phyloP scores from a whole-genome alignment of 2,888 invertebrate species.

The Mesochorus sp. region DNA sequence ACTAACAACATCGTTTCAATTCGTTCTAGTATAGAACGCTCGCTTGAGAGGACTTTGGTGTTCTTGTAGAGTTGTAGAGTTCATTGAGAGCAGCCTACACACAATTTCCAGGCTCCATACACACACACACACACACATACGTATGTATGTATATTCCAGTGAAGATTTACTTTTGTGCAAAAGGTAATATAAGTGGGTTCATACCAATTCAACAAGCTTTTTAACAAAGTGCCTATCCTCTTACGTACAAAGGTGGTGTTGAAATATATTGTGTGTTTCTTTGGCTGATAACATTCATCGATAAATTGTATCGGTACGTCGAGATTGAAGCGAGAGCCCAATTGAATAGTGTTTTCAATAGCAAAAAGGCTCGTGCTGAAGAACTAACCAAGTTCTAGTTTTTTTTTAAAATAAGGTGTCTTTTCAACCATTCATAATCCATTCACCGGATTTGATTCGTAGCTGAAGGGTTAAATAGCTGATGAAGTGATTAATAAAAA shows the following conservation, averaged over 20 bases:
- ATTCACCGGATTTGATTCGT: too few species aligned
- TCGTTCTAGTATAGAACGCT: constrained; percentile 63
- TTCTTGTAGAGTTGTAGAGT: constrained; percentile 53
- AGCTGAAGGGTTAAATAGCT: too few species aligned
- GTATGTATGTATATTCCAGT: neutral
- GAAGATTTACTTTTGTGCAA: neutral
- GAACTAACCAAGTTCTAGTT: neutral
- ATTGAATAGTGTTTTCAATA: constrained; percentile 43
- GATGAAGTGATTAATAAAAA: too few species aligned
- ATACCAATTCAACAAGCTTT: constrained; percentile 9
- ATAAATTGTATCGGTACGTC: neutral
- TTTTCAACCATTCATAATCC: too few species aligned
- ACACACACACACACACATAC: neutral
- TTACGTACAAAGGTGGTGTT: neutral
- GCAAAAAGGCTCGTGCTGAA: neutral
- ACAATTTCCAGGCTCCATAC: too few species aligned
- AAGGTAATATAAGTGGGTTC: neutral
- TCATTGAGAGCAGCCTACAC: constrained; percentile 30
- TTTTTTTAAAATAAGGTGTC: neutral
- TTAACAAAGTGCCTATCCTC: constrained; percentile 4
- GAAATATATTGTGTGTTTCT: constrained; percentile 30
- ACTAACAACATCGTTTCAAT: constrained; percentile 68
- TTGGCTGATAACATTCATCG: constrained; percentile 16
- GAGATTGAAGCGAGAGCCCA: constrained; percentile 26
- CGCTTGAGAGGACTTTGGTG: constrained; percentile 33